Conservation (phyloP, 2,888 invertebrate genomes). For the Willowsia nigromaculata region DNA sequence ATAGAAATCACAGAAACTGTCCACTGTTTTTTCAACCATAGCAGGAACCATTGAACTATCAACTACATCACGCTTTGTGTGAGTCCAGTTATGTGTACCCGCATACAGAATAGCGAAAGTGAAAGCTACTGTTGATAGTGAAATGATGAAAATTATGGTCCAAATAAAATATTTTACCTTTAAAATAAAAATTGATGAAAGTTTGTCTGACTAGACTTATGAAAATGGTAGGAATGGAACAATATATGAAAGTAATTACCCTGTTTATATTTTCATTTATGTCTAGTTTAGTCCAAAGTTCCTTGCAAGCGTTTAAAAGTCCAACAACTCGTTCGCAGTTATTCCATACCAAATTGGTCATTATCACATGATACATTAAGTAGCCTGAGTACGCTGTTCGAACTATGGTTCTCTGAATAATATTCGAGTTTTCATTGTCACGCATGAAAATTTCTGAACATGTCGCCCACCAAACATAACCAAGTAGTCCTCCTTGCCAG, state of each 20-base stretch:
- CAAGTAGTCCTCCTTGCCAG: not conserved
- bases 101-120: not conserved
- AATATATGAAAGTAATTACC: too few relatives aligned
- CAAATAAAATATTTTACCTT: not conserved
- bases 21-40: not conserved
- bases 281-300: not conserved
- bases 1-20: conserved; percentile 9
- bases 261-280: too few relatives aligned
- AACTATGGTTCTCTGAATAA: not conserved
- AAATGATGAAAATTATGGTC: not conserved
- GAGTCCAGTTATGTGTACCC: not conserved
- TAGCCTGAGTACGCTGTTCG: not conserved
- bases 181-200: not conserved
- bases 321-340: not conserved
- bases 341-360: not conserved
- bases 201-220: not conserved
- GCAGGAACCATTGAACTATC: not conserved
- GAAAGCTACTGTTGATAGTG: not conserved
- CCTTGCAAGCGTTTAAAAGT: not conserved
- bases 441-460: not conserved
- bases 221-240: not conserved
- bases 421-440: not conserved
- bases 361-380: not conserved
- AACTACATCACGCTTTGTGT: not conserved
- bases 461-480: not conserved